These are phyloP conservation scores for Polyploca ridens DNA, from an alignment of 2,888 invertebrate species.

Conservation along the genomic window DNA sequence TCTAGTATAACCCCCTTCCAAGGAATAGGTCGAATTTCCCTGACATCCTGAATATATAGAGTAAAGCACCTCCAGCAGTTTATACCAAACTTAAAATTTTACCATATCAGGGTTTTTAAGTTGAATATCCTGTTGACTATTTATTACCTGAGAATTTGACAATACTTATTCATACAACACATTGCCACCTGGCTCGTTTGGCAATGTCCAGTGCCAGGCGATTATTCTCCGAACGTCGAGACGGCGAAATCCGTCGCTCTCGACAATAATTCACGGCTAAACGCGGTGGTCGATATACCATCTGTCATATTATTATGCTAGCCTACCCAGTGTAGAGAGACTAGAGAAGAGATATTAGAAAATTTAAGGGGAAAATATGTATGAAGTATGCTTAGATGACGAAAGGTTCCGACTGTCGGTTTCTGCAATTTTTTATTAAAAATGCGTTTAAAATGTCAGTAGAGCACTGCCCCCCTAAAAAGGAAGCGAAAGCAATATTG, in stretches of 20 bases:
- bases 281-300: slow-evolving; percentile 3
- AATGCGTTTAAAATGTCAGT: too few relatives aligned
- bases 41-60: too few relatives aligned
- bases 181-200: not conserved
- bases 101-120: too few relatives aligned
- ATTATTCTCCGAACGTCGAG: not conserved
- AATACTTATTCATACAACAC: slow-evolving; percentile 3
- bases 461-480: too few relatives aligned
- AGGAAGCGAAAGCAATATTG: too few relatives aligned
- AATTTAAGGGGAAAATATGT: not conserved
- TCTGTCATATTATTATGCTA: not conserved
- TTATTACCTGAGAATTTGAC: not conserved
- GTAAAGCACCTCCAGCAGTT: too few relatives aligned
- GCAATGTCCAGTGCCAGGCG: not conserved
- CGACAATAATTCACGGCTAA: not conserved
- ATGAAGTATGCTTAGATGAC: not conserved
- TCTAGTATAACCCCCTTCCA: too few relatives aligned
- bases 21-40: too few relatives aligned
- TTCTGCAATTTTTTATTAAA: too few relatives aligned
- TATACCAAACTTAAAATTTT: too few relatives aligned
- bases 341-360: not conserved
- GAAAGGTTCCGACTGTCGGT: too few relatives aligned
- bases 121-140: not conserved
- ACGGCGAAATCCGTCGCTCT: not conserved
- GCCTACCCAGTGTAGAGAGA: not conserved